These are phyloP conservation scores for Auanema sp. DNA, from an alignment of 2,888 invertebrate genomes.

Conservation along the genomic window DNA sequence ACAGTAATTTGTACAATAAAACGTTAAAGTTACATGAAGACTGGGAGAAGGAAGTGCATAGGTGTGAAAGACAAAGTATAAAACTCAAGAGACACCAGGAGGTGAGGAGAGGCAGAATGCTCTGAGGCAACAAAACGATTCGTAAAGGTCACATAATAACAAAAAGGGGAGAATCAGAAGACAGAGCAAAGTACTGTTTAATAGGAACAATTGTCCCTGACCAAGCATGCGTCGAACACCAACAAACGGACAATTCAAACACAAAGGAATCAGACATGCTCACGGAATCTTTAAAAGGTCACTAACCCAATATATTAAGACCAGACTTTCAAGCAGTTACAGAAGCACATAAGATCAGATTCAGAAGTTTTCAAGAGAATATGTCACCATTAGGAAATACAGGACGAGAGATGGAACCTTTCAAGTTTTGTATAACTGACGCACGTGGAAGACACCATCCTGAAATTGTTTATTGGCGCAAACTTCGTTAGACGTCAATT, in stretches of 20 bases:
- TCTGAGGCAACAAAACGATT: slow-evolving; percentile 8
- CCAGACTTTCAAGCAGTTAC: too few relatives aligned
- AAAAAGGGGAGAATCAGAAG: slow-evolving; percentile 2
- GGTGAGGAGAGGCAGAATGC: not conserved
- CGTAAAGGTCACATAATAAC: not conserved
- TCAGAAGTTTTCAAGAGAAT: too few relatives aligned
- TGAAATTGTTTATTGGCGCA: too few relatives aligned
- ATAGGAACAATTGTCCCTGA: slow-evolving; percentile 5
- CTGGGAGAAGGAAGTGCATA: not conserved
- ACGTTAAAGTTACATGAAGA: too few relatives aligned
- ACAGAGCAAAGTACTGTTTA: not conserved
- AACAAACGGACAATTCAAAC: slow-evolving; percentile 12
- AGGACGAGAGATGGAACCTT: too few relatives aligned
- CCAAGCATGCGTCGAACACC: not conserved
- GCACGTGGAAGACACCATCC: too few relatives aligned
- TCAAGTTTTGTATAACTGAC: too few relatives aligned
- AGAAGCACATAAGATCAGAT: too few relatives aligned
- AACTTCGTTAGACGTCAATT: too few relatives aligned
- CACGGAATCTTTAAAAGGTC: slow-evolving; percentile 7
- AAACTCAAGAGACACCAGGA: not conserved
- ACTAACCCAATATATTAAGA: too few relatives aligned
- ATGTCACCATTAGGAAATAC: too few relatives aligned
- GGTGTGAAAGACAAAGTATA: not conserved
- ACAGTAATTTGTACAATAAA: too few relatives aligned
- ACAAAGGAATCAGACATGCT: slow-evolving; percentile 16